A percentile compares a stretch with the other conserved stretches of the same genome.
These are phyloP conservation scores for Microdon myrmicae DNA, from an alignment of 2,888 invertebrate genomes.

Conservation along the genomic window DNA sequence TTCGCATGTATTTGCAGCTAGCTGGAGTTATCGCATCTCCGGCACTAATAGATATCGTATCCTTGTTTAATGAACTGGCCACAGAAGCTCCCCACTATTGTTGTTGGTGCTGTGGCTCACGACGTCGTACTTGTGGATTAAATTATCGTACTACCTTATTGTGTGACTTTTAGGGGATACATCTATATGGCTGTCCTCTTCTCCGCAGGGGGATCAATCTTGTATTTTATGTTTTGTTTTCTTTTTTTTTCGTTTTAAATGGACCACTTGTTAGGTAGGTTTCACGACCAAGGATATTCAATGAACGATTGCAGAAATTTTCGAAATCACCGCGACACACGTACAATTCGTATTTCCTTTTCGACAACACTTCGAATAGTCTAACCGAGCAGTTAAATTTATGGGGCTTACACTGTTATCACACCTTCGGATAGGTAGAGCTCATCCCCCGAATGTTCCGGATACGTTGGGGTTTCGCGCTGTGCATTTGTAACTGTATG, in stretches of 20 bases:
- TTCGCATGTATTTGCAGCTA: constrained; percentile 18
- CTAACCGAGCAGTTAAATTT: too few relatives aligned
- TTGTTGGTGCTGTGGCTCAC: constrained; percentile 20
- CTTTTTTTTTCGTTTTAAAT: constrained; percentile 5
- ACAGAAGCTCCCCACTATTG: constrained; percentile 17
- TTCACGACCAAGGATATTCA: constrained; percentile 3
- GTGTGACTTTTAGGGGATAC: too few relatives aligned
- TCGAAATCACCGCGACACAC: too few relatives aligned
- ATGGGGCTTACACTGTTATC: too few relatives aligned
- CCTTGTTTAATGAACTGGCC: constrained; percentile 40
- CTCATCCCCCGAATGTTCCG: too few relatives aligned
- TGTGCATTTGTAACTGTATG: too few relatives aligned
- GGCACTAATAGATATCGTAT: constrained; percentile 26
- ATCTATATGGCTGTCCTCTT: constrained; percentile 29
- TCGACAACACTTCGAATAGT: too few relatives aligned
- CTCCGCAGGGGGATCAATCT: constrained; percentile 29
- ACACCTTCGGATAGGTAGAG: too few relatives aligned
- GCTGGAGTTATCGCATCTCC: constrained; percentile 28
- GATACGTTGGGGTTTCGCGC: too few relatives aligned
- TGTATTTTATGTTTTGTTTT: constrained; percentile 17
- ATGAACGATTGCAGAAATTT: too few relatives aligned
- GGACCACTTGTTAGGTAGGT: constrained; percentile 44
- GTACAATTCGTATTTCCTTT: too few relatives aligned
- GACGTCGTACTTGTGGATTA: constrained; percentile 8
- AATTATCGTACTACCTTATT: too few relatives aligned